A percentile compares a stretch with the other conserved stretches of the same genome.
These are phyloP conservation scores for Triplophysa yarkandensis DNA, from an alignment of 2,797 vertebrate genomes.

Conservation along the genomic window DNA sequence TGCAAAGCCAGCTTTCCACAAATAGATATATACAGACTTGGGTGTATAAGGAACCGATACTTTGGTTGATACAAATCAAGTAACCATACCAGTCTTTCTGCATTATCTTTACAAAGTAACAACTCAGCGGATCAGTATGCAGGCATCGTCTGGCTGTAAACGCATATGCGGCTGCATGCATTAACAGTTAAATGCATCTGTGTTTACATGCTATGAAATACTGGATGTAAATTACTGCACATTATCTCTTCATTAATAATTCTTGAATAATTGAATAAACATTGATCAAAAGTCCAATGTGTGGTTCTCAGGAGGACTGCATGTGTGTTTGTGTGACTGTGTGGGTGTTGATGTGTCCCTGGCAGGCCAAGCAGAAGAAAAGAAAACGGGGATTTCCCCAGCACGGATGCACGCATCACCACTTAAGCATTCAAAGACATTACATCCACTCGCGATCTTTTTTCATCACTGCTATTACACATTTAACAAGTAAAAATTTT, in stretches of 20 bases:
- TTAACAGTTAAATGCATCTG: neutral
- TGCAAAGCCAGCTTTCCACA: constrained; percentile 4
- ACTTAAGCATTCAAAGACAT: constrained; percentile 73
- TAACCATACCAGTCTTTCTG: neutral
- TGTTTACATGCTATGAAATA: neutral
- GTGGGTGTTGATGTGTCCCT: constrained; percentile 20
- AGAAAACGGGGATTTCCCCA: constrained; percentile 76
- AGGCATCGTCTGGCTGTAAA: neutral
- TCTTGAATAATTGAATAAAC: no score
- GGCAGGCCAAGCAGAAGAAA: constrained; percentile 45
- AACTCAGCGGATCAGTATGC: neutral
- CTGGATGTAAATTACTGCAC: no score
- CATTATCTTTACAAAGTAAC: neutral
- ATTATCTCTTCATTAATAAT: no score
- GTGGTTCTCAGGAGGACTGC: constrained; percentile 10
- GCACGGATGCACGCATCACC: constrained; percentile 72
- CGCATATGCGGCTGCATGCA: neutral
- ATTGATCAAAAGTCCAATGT: neutral
- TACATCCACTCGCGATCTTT: constrained; percentile 64
- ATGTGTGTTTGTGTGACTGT: constrained; percentile 21
- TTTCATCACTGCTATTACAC: constrained; percentile 51
- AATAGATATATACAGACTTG: neutral
- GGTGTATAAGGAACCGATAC: constrained; percentile 4
- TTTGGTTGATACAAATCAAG: neutral
- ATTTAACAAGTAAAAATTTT: no score